Evolutionary conservation across 1,140 invertebrate genomes (phyloP), one percentile per base, ranked within the genome.

Genomic region (Cydia strobilella): DNA sequence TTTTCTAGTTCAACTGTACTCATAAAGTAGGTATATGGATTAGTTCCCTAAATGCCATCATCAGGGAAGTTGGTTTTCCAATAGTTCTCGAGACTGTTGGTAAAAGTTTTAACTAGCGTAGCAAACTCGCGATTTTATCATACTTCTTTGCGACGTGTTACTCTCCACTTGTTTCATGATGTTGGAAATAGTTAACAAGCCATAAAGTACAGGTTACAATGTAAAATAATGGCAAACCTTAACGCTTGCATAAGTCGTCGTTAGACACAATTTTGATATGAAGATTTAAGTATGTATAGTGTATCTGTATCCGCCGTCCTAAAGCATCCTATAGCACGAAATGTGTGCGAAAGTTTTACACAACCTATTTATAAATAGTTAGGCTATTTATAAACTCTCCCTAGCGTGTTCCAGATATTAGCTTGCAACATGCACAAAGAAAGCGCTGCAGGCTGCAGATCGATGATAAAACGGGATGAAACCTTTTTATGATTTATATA

Each of bases 31-130:
- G 42, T 45, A 45, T 20, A n/a, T 31, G 25, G 25, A 9, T 69
- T 69, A 18, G 12, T 31, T 69, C 5, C 27, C 7, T 31, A 35
- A 73, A 73, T 51, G 20, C 23, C 45, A 18, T 25, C 72, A 45
- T 45, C 23, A 59, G 54, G 18, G 20, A 59, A 39, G 23, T 73
- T 48, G 42, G 20, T 73, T 73, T 27, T 9, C 23, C 20, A 73
- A 45, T 42, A 45, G 45, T 51, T 73, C 20, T 20, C 54, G 54
- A 23, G 9, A n/a, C 54, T 59, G 20, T 59, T 23, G 18, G 18
- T 23, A 0, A 12, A 59, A 59, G 54, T 59, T 59, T 59, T 59
- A 59, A 59, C 20, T 59, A 59, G 54, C 54, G 54, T 59, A 23
- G 10, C 54, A 59, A 59, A 59, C 54, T 59, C 54, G n/a, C 18